Percentiles rank a stretch among this genome's conserved stretches.
Conservation (phyloP, 1,140 invertebrate genomes). For the Mya arenaria region DNA sequence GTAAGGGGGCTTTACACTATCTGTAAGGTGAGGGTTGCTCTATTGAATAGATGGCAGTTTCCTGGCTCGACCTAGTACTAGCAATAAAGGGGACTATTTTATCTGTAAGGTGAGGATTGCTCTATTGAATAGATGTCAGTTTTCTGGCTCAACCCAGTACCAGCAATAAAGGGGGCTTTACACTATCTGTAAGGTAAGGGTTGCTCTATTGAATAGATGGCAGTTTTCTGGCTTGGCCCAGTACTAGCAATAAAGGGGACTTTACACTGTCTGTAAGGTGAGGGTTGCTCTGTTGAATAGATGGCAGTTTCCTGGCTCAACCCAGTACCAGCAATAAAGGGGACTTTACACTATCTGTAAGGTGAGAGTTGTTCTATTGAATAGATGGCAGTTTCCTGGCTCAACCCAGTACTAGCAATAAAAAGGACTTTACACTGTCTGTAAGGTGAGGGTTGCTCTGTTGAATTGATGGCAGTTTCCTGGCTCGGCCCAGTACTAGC, state of each 20-base stretch:
- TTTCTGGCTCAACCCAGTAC: constrained; percentile 97
- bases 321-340: neutral
- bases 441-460: constrained; percentile 96
- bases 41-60: neutral
- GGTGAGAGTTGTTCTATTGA: neutral
- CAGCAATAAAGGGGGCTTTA: constrained; percentile 98
- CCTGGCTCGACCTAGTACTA: neutral
- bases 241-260: constrained; percentile 82
- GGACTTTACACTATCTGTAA: neutral
- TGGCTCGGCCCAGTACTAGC: neutral
- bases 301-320: neutral
- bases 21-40: constrained; percentile 90
- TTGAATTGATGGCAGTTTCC: constrained; percentile 87
- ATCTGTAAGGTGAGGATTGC: neutral
- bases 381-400: constrained; percentile 97
- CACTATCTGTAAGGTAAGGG: constrained; percentile 96
- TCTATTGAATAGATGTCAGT: constrained; percentile 93
- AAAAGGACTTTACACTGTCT: constrained; percentile 98
- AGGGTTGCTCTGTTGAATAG: constrained; percentile 58
- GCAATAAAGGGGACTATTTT: neutral
- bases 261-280: constrained; percentile 97
- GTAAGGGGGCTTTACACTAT: constrained; percentile 94
- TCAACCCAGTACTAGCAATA: constrained; percentile 96
- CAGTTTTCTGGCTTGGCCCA: neutral
- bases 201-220: constrained; percentile 94